Conservation (phyloP, 2,888 invertebrate genomes). For the Ornithoptera priamus region DNA sequence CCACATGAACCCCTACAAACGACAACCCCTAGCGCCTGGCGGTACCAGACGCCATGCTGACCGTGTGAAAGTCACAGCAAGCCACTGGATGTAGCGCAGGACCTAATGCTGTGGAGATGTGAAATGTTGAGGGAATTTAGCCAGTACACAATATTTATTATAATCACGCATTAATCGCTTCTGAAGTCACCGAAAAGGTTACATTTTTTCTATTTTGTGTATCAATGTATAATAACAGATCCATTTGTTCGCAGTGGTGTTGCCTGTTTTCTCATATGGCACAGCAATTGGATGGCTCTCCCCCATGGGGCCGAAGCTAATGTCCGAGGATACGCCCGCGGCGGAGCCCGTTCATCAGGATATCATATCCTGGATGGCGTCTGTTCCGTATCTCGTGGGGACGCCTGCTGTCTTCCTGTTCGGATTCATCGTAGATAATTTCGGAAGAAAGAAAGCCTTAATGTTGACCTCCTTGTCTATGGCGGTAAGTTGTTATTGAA, state of each 20-base stretch:
- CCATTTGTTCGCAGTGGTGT: constrained; percentile 63
- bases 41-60: too few relatives aligned
- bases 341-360: constrained; percentile 64
- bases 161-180: too few relatives aligned
- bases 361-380: constrained; percentile 79
- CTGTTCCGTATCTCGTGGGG: constrained; percentile 77
- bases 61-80: too few relatives aligned
- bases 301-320: constrained; percentile 75
- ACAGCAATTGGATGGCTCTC: constrained; percentile 80
- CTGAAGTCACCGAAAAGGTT: too few relatives aligned
- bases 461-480: constrained; percentile 67
- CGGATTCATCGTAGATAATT: constrained; percentile 74
- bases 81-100: too few relatives aligned
- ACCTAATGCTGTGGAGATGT: too few relatives aligned
- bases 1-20: too few relatives aligned
- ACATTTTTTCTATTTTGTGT: too few relatives aligned
- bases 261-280: constrained; percentile 78
- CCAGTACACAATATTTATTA: too few relatives aligned
- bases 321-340: constrained; percentile 66
- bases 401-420: constrained; percentile 77
- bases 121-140: too few relatives aligned
- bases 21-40: too few relatives aligned
- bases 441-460: constrained; percentile 75
- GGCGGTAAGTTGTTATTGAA: constrained; percentile 53
- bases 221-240: not conserved